Base-by-base conservation (phyloP, 2,797 vertebrate species). In the Coranthus polyacanthus region DNA sequence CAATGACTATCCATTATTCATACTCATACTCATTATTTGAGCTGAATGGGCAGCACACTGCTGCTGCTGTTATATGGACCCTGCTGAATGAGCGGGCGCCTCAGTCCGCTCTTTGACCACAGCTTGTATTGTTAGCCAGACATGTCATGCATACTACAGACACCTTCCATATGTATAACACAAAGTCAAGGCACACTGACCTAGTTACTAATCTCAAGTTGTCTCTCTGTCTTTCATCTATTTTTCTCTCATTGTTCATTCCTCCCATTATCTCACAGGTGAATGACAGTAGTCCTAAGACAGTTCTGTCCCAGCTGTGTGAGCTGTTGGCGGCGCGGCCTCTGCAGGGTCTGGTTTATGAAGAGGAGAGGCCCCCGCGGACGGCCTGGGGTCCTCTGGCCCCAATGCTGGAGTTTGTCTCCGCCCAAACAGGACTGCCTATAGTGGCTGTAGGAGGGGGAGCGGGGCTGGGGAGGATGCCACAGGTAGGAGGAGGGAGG, bases 401-500 rank as follows among this genome's bases (percentile, higher is more conserved):
- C 61, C 97, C 96, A 70, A 97, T 98, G 93, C 94, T 98, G 68
- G 97, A 98, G 92, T 98, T 98, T 88, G 94, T 98, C 78, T 98
- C 97, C 24, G 96, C 97, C 4, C 97, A 98, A 93, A 97, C 97
- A 78, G 95, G 96, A 52, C 95, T 98, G 85, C 97, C 97, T 81
- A 97, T 98, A 84, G 93, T 97, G 88, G 96, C 96, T 78, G 95
- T 98, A 82, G 96, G 96, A 88, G 97, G 97, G 74, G 97, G 97
- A 88, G 94, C 96, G 12, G 95, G 96, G 88, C 94, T 97, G 90
- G 97, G 97, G 63, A 94, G 97, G 90, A 96, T 96, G 89, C 96
- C 96, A 88, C 97, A 98, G 96, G 97, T 97, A 94, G 79, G 88
- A 87, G 72, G 81, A 62, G 76, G 80, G 79, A 34, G 64, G 67